These are phyloP conservation scores for Diplazon laetatorius DNA, from an alignment of 2,888 invertebrate species.

Conservation along the genomic window DNA sequence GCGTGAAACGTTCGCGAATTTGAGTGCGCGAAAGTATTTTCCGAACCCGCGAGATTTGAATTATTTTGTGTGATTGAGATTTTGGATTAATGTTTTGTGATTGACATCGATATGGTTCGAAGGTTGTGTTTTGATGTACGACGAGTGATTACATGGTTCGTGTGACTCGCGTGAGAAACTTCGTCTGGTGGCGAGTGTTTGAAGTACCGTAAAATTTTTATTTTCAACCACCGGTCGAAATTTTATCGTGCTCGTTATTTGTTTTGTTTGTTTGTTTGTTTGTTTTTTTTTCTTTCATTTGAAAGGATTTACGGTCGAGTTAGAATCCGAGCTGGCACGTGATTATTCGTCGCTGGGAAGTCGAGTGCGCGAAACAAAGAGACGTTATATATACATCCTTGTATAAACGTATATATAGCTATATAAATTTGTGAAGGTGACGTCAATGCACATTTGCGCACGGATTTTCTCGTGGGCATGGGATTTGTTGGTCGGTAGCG, in stretches of 20 bases:
- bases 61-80: too few relatives aligned
- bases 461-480: slow-evolving; percentile 78
- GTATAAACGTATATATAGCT: too few relatives aligned
- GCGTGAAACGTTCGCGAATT: too few relatives aligned
- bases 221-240: background rate
- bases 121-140: background rate
- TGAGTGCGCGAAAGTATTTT: too few relatives aligned
- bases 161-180: slow-evolving; percentile 2
- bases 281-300: too few relatives aligned
- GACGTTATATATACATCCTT: too few relatives aligned
- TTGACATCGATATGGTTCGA: too few relatives aligned
- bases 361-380: background rate
- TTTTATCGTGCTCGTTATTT: background rate
- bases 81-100: too few relatives aligned
- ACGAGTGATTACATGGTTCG: slow-evolving; percentile 33
- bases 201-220: slow-evolving; percentile 7
- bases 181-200: slow-evolving; percentile 23
- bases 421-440: slow-evolving; percentile 65
- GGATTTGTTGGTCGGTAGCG: slow-evolving; percentile 76
- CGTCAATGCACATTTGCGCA: slow-evolving; percentile 78
- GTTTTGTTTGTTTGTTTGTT: too few relatives aligned
- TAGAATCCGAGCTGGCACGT: background rate
- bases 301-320: slow-evolving; percentile 10
- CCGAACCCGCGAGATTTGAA: too few relatives aligned
- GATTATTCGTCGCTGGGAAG: slow-evolving; percentile 1